phyloP scores from a whole-genome alignment of 2,888 invertebrate genomes.

The Leptopilina drosophilae region DNA sequence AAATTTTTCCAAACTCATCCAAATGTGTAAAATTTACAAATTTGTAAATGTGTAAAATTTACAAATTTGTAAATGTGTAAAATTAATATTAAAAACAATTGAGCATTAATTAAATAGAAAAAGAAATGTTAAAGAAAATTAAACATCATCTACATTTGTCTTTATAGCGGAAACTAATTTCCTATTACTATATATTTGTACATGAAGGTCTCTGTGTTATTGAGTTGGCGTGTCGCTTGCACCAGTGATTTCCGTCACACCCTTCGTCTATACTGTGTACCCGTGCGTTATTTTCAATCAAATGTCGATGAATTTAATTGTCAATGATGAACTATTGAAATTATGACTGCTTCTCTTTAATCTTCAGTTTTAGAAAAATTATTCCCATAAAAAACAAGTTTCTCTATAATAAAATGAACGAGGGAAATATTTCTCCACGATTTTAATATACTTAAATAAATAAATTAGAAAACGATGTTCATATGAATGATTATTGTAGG shows the following conservation, averaged over 20 bases:
- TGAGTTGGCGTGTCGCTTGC: constrained; percentile 5
- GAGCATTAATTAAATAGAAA: not conserved
- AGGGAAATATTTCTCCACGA: not conserved
- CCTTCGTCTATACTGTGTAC: not conserved
- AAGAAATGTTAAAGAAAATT: not conserved
- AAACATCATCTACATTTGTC: not conserved
- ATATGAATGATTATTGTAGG: too few relatives aligned
- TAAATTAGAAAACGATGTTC: too few relatives aligned
- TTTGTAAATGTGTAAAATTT: not conserved
- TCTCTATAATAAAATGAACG: not conserved
- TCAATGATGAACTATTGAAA: constrained; percentile 20
- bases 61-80: too few relatives aligned
- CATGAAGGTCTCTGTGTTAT: not conserved
- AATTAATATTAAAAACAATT: not conserved
- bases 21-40: too few relatives aligned
- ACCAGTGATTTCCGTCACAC: not conserved
- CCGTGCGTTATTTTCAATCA: constrained; percentile 8
- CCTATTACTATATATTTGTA: not conserved
- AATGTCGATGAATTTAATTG: not conserved
- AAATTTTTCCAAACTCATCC: too few relatives aligned
- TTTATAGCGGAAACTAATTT: not conserved
- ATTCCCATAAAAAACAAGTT: not conserved
- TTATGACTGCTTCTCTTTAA: not conserved
- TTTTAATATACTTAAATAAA: not conserved
- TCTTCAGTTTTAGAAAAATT: not conserved